phyloP scores from a whole-genome alignment of 2,888 invertebrate genomes.

The Leptinotarsa rubiginosa region DNA sequence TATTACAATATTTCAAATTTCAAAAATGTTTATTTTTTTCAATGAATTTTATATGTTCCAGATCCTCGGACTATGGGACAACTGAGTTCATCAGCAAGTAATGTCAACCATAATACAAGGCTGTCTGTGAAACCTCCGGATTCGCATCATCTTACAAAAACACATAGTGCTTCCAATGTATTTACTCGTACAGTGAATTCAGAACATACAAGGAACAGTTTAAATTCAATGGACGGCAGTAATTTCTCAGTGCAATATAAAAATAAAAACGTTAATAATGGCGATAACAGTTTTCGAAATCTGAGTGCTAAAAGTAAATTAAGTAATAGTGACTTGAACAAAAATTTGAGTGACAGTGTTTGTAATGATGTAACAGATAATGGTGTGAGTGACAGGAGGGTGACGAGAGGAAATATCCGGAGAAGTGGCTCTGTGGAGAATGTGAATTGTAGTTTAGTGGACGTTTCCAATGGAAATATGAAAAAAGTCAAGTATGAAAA shows the following conservation, averaged over 20 bases:
- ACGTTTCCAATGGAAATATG: constrained; percentile 57
- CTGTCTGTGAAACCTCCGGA: constrained; percentile 46
- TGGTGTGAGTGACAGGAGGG: constrained; percentile 42
- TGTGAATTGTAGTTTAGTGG: constrained; percentile 57
- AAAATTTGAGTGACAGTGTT: constrained; percentile 42
- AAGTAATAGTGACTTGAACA: constrained; percentile 36
- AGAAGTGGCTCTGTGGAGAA: constrained; percentile 63
- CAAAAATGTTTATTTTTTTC: neutral
- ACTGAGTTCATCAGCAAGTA: constrained; percentile 57
- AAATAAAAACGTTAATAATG: constrained; percentile 45
- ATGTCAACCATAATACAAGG: constrained; percentile 52
- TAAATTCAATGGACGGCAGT: constrained; percentile 55
- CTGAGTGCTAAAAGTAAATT: constrained; percentile 38
- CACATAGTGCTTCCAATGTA: constrained; percentile 65
- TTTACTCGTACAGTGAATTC: constrained; percentile 54
- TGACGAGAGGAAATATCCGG: constrained; percentile 49
- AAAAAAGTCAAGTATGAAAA: constrained; percentile 64
- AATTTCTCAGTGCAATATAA: constrained; percentile 56
- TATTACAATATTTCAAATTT: too few species aligned
- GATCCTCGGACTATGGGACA: constrained; percentile 48
- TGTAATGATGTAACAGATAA: constrained; percentile 45
- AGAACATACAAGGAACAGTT: constrained; percentile 55
- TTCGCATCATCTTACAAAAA: constrained; percentile 60
- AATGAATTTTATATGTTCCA: constrained; percentile 39
- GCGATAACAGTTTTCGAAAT: constrained; percentile 14